phyloP scores from a whole-genome alignment of 2,797 vertebrate species.

The Gallirallus australis region DNA sequence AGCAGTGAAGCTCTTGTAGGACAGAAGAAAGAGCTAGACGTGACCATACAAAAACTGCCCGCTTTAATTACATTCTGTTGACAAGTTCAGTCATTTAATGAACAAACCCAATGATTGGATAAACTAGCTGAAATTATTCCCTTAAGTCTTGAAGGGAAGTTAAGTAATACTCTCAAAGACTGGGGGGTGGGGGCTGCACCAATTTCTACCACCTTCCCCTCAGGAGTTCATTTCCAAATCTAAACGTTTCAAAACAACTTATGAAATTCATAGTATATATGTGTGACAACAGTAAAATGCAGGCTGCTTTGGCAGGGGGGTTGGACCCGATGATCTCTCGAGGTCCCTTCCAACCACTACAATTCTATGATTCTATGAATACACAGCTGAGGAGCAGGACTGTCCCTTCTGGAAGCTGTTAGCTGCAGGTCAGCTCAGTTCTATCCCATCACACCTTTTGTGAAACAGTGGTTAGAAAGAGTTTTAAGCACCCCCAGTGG shows the following conservation, averaged over 20 bases:
- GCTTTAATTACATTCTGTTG: background rate
- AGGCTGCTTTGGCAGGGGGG: no score
- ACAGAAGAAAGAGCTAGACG: background rate
- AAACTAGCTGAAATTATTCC: background rate
- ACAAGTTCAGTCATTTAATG: background rate
- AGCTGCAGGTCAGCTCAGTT: background rate
- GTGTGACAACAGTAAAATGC: background rate
- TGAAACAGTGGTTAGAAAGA: background rate
- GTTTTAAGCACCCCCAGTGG: background rate
- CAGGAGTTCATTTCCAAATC: background rate
- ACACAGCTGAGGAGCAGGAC: background rate
- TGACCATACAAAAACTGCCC: background rate
- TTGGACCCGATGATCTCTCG: no score
- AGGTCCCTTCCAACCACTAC: no score
- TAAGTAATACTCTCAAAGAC: background rate
- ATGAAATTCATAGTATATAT: background rate
- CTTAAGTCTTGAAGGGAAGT: background rate
- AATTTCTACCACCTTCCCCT: background rate
- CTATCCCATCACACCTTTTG: background rate
- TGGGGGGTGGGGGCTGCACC: no score
- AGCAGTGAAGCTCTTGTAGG: background rate
- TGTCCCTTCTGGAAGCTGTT: background rate
- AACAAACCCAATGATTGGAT: background rate
- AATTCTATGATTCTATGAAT: no score
- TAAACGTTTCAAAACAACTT: background rate